A percentile compares a stretch with the other conserved stretches of the same genome.
Conservation (phyloP, 2,797 vertebrate species). For the Hapalemur alaotrensis region DNA sequence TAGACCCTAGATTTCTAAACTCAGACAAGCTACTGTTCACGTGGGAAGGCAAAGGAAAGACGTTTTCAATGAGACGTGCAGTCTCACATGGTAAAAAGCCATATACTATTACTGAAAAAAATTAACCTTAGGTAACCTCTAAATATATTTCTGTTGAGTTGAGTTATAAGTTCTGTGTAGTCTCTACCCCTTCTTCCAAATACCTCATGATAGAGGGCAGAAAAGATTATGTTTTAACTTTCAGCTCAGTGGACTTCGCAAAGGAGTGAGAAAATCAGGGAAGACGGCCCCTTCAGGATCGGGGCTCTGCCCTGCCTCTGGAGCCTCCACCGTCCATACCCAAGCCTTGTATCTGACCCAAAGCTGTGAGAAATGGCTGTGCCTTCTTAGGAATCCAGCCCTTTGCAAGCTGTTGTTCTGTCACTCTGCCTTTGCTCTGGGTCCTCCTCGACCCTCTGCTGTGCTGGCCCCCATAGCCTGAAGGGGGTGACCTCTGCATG, state of each 20-base stretch:
- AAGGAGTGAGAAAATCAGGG: neutral
- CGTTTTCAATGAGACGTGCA: neutral
- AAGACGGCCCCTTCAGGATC: neutral
- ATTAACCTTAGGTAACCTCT: neutral
- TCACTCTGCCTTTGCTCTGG: neutral
- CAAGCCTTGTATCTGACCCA: neutral
- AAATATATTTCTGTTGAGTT: neutral
- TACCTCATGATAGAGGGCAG: neutral
- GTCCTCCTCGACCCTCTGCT: neutral
- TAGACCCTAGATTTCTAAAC: neutral
- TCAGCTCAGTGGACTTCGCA: neutral
- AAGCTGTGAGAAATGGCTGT: neutral
- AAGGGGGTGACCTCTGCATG: neutral
- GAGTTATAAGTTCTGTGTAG: neutral
- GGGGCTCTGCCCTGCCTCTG: neutral
- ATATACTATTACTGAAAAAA: neutral
- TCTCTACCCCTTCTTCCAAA: neutral
- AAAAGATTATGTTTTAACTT: neutral
- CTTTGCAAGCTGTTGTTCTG: neutral
- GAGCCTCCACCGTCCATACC: neutral
- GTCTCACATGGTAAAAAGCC: neutral
- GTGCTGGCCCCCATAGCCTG: neutral
- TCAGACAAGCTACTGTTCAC: neutral
- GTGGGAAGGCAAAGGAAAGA: neutral
- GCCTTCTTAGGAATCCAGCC: neutral